These are phyloP conservation scores for Chydorus sphaericus DNA, from an alignment of 2,888 invertebrate species.

Conservation along the genomic window DNA sequence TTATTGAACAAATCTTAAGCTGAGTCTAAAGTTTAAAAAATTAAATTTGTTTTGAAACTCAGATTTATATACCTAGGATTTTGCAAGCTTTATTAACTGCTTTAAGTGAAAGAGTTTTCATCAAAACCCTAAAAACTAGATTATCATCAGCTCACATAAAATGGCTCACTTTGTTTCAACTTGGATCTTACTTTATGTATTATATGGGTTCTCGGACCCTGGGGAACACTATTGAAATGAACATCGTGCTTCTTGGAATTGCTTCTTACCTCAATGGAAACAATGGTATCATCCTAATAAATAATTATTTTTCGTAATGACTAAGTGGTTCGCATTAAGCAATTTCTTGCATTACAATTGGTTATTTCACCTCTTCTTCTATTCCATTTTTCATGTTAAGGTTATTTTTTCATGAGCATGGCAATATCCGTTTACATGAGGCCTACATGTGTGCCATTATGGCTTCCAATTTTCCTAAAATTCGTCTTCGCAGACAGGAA, in stretches of 20 bases:
- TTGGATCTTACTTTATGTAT: conserved; percentile 80
- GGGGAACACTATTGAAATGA: conserved; percentile 72
- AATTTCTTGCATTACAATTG: conserved; percentile 6
- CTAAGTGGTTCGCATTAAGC: no score
- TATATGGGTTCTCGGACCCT: conserved; percentile 78
- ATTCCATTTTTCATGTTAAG: conserved; percentile 29
- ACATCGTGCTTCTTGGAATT: conserved; percentile 43
- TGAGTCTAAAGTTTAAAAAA: no score
- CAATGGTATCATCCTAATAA: background rate
- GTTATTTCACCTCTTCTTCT: no score
- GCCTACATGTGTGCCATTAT: conserved; percentile 73
- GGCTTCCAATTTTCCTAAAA: conserved; percentile 49
- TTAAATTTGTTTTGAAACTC: no score
- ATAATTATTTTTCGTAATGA: conserved; percentile 18
- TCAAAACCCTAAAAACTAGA: conserved; percentile 18
- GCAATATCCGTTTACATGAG: conserved; percentile 40
- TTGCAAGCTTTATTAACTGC: conserved; percentile 66
- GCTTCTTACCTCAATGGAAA: conserved; percentile 26
- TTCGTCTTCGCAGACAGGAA: background rate
- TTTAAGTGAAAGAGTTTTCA: conserved; percentile 58
- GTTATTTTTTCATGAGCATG: conserved; percentile 43
- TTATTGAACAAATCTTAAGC: no score
- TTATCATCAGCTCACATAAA: no score
- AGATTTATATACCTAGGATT: conserved; percentile 60
- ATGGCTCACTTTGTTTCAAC: conserved; percentile 58